Conservation (phyloP, 37 sponge, comb jelly and placozoan species). For the Haliclona indistincta region DNA sequence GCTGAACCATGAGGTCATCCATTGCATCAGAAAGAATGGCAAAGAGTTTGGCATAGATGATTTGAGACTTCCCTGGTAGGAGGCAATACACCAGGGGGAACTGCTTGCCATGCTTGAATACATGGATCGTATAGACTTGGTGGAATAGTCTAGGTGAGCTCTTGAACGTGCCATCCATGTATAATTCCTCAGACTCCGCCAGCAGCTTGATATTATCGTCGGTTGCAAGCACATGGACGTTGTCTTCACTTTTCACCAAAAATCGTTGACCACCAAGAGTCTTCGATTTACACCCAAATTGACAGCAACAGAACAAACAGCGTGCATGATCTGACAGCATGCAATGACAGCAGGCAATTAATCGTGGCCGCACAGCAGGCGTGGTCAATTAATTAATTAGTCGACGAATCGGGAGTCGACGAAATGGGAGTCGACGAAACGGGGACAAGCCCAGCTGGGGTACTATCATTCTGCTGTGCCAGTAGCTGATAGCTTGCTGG, state of each 20-base stretch:
- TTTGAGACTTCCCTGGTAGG: background rate
- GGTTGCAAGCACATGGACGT: background rate
- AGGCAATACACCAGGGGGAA: background rate
- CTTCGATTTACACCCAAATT: no score
- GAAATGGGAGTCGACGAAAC: no score
- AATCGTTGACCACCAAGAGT: background rate
- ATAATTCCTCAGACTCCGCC: background rate
- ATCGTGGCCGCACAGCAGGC: no score
- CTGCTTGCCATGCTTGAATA: constrained; percentile 2
- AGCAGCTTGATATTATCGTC: background rate
- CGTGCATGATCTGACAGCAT: no score
- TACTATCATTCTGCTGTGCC: constrained; percentile 60
- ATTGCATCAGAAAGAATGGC: background rate
- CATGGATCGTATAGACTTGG: constrained; percentile 9
- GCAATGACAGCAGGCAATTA: no score
- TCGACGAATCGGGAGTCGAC: no score
- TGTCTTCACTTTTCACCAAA: background rate
- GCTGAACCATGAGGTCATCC: background rate
- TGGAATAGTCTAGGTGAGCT: background rate
- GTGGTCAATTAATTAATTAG: no score
- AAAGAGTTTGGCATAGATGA: background rate
- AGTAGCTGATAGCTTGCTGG: constrained; percentile 39
- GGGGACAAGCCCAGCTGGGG: constrained; percentile 58
- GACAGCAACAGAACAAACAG: no score
- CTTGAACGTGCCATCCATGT: constrained; percentile 3